phyloP scores from a whole-genome alignment of 2,888 invertebrate genomes.

The Erannis defoliaria region DNA sequence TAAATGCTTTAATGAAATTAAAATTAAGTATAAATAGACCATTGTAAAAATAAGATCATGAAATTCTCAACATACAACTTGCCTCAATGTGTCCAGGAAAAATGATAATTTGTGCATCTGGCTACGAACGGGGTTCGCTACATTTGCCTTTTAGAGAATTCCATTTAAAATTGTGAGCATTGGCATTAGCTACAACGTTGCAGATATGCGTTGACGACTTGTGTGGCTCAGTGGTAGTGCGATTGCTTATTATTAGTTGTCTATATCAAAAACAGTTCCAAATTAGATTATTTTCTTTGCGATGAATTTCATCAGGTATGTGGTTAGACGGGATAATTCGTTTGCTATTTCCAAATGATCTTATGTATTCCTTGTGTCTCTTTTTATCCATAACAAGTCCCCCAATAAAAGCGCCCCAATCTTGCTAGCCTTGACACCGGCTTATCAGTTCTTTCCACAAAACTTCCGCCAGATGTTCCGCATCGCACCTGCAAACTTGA shows the following conservation, averaged over 20 bases:
- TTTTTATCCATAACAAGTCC: constrained; percentile 4
- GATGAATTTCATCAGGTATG: too few species aligned
- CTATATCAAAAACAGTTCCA: too few species aligned
- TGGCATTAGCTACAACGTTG: too few species aligned
- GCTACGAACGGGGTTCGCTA: not conserved
- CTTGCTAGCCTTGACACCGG: constrained; percentile 63
- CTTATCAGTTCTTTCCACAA: constrained; percentile 57
- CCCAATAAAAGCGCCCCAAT: not conserved
- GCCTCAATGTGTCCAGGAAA: not conserved
- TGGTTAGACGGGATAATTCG: too few species aligned
- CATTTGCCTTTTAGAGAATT: too few species aligned
- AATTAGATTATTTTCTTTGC: too few species aligned
- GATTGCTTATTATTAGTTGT: too few species aligned
- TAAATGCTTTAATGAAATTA: not conserved
- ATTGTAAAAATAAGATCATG: not conserved
- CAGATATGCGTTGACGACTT: too few species aligned
- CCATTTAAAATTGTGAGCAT: too few species aligned
- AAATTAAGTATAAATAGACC: constrained; percentile 2
- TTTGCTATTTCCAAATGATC: not conserved
- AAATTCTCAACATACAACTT: not conserved
- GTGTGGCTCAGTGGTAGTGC: too few species aligned
- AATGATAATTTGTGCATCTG: not conserved
- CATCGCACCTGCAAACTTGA: constrained; percentile 30
- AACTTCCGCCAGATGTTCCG: constrained; percentile 55
- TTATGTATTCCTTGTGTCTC: not conserved